phyloP scores from a whole-genome alignment of 2,888 invertebrate species.

The Ennomos erosarius region DNA sequence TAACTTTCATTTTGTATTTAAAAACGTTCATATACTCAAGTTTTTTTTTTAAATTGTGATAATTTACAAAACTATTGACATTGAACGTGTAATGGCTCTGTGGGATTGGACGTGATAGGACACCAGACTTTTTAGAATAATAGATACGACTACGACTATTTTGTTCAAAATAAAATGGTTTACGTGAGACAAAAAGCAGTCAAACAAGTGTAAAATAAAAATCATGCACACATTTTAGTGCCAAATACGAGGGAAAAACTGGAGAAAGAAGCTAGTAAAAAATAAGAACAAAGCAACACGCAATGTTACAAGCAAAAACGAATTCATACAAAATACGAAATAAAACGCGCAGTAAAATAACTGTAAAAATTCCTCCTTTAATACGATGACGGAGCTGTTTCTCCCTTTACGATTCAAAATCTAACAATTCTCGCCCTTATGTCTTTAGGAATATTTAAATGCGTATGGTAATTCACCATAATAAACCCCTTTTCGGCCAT shows the following conservation, averaged over 20 bases:
- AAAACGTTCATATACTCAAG: too few species aligned
- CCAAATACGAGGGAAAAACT: neutral
- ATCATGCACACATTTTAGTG: neutral
- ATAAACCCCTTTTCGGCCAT: conserved; percentile 28
- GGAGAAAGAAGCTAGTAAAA: neutral
- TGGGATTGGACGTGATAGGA: too few species aligned
- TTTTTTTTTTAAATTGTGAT: too few species aligned
- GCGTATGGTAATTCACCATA: conserved; percentile 28
- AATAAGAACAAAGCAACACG: conserved; percentile 21
- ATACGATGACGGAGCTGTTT: conserved; percentile 33
- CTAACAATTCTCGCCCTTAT: conserved; percentile 26
- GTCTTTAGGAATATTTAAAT: conserved; percentile 28
- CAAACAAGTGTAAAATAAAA: too few species aligned
- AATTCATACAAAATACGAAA: conserved; percentile 28
- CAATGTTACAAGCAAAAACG: conserved; percentile 29
- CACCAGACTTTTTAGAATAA: too few species aligned
- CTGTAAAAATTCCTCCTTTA: conserved; percentile 35
- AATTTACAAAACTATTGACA: too few species aligned
- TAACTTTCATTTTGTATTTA: too few species aligned
- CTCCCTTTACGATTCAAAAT: conserved; percentile 24
- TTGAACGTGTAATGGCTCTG: too few species aligned
- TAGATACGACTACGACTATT: too few species aligned
- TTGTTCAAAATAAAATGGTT: too few species aligned
- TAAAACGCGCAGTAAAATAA: conserved; percentile 36
- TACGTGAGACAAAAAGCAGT: too few species aligned